A percentile compares a stretch with the other conserved stretches of the same genome.
Evolutionary conservation across 1,140 invertebrate species (phyloP).

Genomic region (Chironomus tepperi): DNA sequence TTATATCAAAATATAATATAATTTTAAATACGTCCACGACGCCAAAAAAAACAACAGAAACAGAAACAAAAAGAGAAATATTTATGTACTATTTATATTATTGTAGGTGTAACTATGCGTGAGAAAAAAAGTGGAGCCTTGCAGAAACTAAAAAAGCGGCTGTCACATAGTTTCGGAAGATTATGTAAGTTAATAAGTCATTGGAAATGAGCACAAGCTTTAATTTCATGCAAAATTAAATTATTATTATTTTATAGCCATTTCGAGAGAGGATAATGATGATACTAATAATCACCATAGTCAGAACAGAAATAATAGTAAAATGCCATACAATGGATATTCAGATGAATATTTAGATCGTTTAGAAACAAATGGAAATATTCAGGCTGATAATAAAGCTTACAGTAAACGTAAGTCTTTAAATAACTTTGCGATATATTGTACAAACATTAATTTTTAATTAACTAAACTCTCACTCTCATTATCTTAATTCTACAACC

Average conservation of each 20-base stretch:
- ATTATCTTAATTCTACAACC: slow-evolving; percentile 28
- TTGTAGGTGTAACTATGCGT: slow-evolving; percentile 71
- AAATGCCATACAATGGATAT: slow-evolving; percentile 78
- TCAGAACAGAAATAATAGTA: slow-evolving; percentile 43
- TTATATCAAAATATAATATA: no score
- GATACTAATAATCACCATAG: slow-evolving; percentile 42
- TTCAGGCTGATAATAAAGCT: slow-evolving; percentile 46
- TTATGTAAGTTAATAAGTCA: slow-evolving; percentile 64
- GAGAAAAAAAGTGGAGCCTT: slow-evolving; percentile 82
- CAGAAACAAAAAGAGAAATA: not conserved
- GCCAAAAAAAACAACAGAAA: no score
- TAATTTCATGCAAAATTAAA: no score
- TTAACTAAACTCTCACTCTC: slow-evolving; percentile 28
- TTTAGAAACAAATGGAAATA: slow-evolving; percentile 80
- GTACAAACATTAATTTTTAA: not conserved
- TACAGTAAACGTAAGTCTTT: slow-evolving; percentile 32
- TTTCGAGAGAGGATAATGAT: slow-evolving; percentile 66
- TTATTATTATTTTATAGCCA: slow-evolving; percentile 43
- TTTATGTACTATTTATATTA: not conserved
- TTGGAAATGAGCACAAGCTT: not conserved
- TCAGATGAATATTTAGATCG: slow-evolving; percentile 84
- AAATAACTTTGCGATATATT: slow-evolving; percentile 7
- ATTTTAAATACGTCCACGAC: no score
- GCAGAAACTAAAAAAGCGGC: slow-evolving; percentile 82
- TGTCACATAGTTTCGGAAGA: slow-evolving; percentile 84